phyloP scores from a whole-genome alignment of 2,113 vertebrate species.

The Rhinichthys klamathensis region DNA sequence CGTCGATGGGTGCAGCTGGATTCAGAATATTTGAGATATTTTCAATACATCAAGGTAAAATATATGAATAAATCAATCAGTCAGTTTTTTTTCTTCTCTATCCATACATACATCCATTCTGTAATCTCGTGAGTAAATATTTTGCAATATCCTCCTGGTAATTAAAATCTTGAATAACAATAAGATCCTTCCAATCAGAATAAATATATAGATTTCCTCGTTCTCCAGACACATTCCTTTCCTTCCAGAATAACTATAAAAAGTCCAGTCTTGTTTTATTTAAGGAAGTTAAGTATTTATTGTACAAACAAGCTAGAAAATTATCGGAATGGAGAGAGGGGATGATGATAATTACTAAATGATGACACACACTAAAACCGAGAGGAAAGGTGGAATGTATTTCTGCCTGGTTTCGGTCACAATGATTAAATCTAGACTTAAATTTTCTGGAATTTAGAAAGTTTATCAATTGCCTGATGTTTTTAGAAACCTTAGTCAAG shows the following conservation, averaged over 20 bases:
- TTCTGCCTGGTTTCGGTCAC: not conserved
- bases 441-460: not conserved
- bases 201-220: not conserved
- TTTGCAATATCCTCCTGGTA: not conserved
- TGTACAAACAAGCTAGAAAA: not conserved
- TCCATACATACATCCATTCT: not conserved
- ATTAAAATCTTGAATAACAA: not conserved
- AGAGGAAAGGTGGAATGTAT: not conserved
- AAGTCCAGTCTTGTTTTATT: not conserved
- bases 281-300: conserved; percentile 9
- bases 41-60: conserved; percentile 79
- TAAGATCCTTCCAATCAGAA: not conserved
- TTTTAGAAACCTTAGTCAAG: too few species aligned
- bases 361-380: not conserved
- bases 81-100: not conserved
- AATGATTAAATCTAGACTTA: not conserved
- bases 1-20: conserved; percentile 82
- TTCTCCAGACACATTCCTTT: not conserved
- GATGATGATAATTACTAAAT: not conserved
- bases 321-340: not conserved
- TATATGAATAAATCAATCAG: not conserved
- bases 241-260: not conserved
- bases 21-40: conserved; percentile 74
- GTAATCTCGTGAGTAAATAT: not conserved
- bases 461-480: not conserved